Evolutionary conservation across 2,113 vertebrate species (phyloP).

Genomic region (Ardeotis arabs): DNA sequence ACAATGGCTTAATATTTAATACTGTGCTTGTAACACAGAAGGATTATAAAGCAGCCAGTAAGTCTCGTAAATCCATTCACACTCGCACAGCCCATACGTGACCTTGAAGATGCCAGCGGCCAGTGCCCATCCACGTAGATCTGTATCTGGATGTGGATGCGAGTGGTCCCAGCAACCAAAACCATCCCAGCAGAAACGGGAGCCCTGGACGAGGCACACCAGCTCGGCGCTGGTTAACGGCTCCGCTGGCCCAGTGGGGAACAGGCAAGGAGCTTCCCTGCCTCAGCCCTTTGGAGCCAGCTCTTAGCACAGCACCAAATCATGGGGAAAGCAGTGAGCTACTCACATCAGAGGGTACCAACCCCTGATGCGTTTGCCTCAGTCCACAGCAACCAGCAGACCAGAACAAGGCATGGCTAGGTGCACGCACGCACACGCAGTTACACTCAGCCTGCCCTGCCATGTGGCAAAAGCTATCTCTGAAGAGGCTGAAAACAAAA

Average conservation of each 20-base stretch:
- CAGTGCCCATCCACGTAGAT: accelerated
- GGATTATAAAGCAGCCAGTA: constrained; percentile 28
- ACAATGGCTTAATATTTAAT: constrained; percentile 14
- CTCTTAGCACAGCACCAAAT: not conserved
- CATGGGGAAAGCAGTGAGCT: not conserved
- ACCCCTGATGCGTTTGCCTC: accelerated
- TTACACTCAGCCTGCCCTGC: not conserved
- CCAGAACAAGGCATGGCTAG: accelerated
- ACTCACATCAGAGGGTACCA: not conserved
- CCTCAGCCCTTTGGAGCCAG: not conserved
- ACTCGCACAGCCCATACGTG: accelerated
- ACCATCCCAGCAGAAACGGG: accelerated
- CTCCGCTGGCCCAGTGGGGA: not conserved
- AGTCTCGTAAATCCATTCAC: not conserved
- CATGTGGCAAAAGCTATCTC: not conserved
- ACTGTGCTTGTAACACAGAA: not conserved
- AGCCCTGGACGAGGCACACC: not conserved
- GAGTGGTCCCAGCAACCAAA: accelerated
- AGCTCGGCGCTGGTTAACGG: not conserved
- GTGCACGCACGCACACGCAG: accelerated
- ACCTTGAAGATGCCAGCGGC: not conserved
- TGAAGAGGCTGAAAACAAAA: not conserved
- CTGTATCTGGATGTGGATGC: accelerated
- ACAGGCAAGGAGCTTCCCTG: not conserved
- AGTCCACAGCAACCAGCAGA: accelerated